phyloP scores from a whole-genome alignment of 2,113 vertebrate genomes.

The Delphinapterus leucas region DNA sequence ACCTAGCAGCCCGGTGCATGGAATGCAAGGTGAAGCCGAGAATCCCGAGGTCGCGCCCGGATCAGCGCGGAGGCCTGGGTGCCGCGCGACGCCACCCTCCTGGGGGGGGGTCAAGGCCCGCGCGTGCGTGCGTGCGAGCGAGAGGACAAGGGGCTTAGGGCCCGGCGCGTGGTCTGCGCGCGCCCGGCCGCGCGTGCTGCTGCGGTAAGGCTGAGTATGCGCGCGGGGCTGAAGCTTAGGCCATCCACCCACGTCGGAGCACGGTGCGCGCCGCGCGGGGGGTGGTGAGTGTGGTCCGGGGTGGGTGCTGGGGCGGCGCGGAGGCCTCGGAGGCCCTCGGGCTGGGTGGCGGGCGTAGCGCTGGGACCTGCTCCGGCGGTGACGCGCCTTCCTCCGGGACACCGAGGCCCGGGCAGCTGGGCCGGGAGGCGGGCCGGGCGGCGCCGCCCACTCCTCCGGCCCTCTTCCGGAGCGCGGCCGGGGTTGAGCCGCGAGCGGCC shows the following conservation, averaged over 20 bases:
- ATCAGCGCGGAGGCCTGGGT: fast-evolving
- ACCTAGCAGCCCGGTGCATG: background rate
- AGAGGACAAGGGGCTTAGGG: background rate
- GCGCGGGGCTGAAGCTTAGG: background rate
- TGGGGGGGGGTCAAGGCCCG: background rate
- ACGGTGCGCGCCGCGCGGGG: fast-evolving
- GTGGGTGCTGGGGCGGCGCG: fast-evolving
- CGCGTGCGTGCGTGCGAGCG: background rate
- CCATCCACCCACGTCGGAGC: background rate
- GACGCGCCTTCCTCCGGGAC: no score
- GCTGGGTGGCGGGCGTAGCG: background rate
- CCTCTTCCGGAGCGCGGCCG: fast-evolving
- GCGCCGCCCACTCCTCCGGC: background rate
- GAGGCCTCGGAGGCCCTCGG: background rate
- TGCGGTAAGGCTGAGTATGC: slow-evolving; percentile 21
- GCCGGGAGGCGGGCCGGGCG: background rate
- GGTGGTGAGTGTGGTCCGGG: slow-evolving; percentile 34
- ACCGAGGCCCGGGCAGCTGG: fast-evolving
- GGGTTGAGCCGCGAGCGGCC: background rate
- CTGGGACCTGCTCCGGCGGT: fast-evolving
- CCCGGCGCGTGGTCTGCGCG: background rate
- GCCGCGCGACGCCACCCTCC: no score
- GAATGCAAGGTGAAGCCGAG: background rate
- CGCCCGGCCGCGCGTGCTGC: slow-evolving; percentile 33
- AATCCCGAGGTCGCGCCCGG: fast-evolving